Evolutionary conservation across 2,113 vertebrate genomes (phyloP).

Genomic region (Passer montanus): DNA sequence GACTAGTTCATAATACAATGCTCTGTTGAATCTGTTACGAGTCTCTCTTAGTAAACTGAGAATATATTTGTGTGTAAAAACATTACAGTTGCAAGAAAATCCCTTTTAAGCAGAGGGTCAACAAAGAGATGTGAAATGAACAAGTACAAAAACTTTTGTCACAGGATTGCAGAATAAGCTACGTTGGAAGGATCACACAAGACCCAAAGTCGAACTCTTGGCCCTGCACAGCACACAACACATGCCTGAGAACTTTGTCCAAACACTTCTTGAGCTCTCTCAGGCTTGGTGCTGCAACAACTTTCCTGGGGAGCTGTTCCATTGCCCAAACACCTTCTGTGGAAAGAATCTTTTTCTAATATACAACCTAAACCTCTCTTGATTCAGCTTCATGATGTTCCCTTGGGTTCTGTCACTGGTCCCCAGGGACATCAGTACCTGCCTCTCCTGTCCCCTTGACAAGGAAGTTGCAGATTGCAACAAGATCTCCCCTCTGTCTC

Average conservation of each 20-base stretch:
- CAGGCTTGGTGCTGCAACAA: background rate
- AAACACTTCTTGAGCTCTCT: background rate
- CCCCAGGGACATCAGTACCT: background rate
- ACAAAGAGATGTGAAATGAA: background rate
- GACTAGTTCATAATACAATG: background rate
- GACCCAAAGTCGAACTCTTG: background rate
- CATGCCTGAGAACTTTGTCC: background rate
- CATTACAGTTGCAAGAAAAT: background rate
- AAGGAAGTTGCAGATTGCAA: background rate
- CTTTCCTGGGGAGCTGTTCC: background rate
- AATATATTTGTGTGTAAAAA: background rate
- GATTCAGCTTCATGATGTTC: background rate
- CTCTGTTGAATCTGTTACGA: background rate
- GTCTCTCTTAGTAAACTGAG: background rate
- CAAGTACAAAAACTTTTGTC: background rate
- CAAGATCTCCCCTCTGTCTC: background rate
- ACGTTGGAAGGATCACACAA: background rate
- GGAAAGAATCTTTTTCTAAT: background rate
- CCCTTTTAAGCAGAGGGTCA: background rate
- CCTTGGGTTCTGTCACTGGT: background rate
- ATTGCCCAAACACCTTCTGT: too few relatives aligned
- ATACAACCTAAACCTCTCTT: background rate
- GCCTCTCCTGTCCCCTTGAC: too few relatives aligned
- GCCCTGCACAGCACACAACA: background rate
- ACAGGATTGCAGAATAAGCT: background rate